These are phyloP conservation scores for Melanostoma mellinum DNA, from an alignment of 2,888 invertebrate genomes.

Conservation along the genomic window DNA sequence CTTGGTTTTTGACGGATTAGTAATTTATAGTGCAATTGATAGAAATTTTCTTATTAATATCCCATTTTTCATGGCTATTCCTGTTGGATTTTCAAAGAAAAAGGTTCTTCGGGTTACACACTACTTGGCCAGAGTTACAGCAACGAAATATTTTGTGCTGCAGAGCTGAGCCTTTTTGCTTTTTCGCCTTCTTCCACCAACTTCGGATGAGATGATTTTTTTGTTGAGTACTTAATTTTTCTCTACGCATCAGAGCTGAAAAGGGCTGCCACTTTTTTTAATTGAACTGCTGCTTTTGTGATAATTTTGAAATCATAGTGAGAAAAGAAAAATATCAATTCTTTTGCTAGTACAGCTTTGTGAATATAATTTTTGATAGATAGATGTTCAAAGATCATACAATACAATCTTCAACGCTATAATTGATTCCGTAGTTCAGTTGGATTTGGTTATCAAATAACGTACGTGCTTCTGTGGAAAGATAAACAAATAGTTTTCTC, in stretches of 20 bases:
- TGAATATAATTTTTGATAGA: too few species aligned
- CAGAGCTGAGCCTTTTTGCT: conserved; percentile 56
- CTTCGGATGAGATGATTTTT: conserved; percentile 30
- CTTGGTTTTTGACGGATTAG: conserved; percentile 23
- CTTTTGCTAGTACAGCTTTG: too few species aligned
- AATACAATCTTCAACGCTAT: too few species aligned
- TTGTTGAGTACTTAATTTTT: conserved; percentile 59
- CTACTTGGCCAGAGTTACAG: conserved; percentile 25
- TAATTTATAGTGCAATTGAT: conserved; percentile 26
- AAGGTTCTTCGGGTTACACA: conserved; percentile 64
- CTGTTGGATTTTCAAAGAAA: conserved; percentile 35
- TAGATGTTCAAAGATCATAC: too few species aligned
- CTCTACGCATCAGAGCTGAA: conserved; percentile 65
- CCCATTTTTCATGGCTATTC: conserved; percentile 21
- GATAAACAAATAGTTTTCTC: too few species aligned
- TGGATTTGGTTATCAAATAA: too few species aligned
- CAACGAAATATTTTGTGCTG: conserved; percentile 53
- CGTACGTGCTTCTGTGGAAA: too few species aligned
- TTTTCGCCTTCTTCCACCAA: conserved; percentile 39
- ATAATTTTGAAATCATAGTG: too few species aligned
- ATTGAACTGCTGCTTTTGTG: too few species aligned
- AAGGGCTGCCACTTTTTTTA: conserved; percentile 27
- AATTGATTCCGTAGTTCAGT: too few species aligned
- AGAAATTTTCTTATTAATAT: conserved; percentile 48
- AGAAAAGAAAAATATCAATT: too few species aligned